Base-by-base conservation (phyloP, 2,113 vertebrate species). In the Bos taurus region DNA sequence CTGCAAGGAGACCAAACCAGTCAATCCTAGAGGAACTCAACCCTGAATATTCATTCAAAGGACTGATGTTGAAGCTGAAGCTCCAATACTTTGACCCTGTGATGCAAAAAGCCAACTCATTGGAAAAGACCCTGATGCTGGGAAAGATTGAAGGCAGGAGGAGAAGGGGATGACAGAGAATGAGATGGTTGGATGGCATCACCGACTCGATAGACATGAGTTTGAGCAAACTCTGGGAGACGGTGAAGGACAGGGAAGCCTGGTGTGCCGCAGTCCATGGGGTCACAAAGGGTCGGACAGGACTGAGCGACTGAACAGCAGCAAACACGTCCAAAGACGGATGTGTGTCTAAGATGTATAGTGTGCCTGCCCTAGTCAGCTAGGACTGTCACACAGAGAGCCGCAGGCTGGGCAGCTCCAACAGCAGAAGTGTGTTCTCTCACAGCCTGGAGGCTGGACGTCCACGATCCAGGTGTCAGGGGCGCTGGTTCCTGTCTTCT, bases 331-430 rank as follows among this genome's bases (percentile, higher is more conserved):
- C 2, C n/a, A 17, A 54, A 71, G 60, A 23, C 1, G 5, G 2
- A n/a, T 23, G 9, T 6, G 12, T 7, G 7, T 30, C 5, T 7
- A 23, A 36, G 5, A 16, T 16, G 28, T 15, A 30, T 11, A 4
- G 17, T 2, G 3, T 3, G 16, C 43, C 30, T 33, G 60, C 4
- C 4, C 5, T 4, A 8, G 17, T 23, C 74, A n/a, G 48, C 46
- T 1, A 2, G 46, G 15, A 14, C 64, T 1, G 5, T 9, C 12
- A 0, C 1, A 10, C 64, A 14, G 7, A 84, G 36, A 4, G 0
- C 3, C 40, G 12, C 0, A 6, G 5, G 19, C 40, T 3, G n/a
- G 50, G 17, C 0, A 7, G 17, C 17, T 7, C 8, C 17, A 50
- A 1, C 83, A 9, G 12, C 10, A 81, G 33, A 28, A 30, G 48